phyloP scores from a whole-genome alignment of 2,113 vertebrate species.

The Neomonachus schauinslandi region DNA sequence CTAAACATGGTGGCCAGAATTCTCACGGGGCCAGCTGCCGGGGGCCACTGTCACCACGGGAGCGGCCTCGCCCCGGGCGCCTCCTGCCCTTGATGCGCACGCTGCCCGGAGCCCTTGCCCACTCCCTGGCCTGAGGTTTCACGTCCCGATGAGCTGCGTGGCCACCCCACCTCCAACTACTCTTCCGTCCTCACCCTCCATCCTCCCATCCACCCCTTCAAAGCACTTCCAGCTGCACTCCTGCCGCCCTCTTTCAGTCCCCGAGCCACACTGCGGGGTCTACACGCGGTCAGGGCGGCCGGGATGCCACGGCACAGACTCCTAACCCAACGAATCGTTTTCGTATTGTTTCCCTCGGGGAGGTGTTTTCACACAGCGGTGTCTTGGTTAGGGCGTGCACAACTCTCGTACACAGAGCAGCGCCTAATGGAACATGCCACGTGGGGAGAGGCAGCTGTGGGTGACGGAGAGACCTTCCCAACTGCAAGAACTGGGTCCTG shows the following conservation, averaged over 20 bases:
- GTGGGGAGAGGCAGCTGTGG: too few relatives aligned
- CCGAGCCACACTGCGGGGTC: rapidly evolving
- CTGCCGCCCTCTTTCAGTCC: background rate
- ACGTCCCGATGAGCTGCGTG: too few relatives aligned
- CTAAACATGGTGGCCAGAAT: background rate
- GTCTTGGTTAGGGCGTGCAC: background rate
- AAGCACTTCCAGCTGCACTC: rapidly evolving
- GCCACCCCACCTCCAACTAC: too few relatives aligned
- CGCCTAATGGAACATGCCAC: rapidly evolving
- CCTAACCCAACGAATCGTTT: background rate
- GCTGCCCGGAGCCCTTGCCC: too few relatives aligned
- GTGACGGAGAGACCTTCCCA: background rate
- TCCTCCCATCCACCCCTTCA: background rate
- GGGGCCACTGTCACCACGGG: rapidly evolving
- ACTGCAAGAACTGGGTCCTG: too few relatives aligned
- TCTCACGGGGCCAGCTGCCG: background rate
- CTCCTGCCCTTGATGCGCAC: rapidly evolving
- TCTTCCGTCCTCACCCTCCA: too few relatives aligned
- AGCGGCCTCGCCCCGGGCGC: rapidly evolving
- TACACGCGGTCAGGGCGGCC: rapidly evolving
- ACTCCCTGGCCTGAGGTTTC: too few relatives aligned
- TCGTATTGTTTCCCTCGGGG: background rate
- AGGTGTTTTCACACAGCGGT: background rate
- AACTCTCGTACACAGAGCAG: too few relatives aligned
- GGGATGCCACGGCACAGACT: too few relatives aligned